These are phyloP conservation scores for Morpho helenor DNA, from an alignment of 2,888 invertebrate genomes.

Conservation along the genomic window DNA sequence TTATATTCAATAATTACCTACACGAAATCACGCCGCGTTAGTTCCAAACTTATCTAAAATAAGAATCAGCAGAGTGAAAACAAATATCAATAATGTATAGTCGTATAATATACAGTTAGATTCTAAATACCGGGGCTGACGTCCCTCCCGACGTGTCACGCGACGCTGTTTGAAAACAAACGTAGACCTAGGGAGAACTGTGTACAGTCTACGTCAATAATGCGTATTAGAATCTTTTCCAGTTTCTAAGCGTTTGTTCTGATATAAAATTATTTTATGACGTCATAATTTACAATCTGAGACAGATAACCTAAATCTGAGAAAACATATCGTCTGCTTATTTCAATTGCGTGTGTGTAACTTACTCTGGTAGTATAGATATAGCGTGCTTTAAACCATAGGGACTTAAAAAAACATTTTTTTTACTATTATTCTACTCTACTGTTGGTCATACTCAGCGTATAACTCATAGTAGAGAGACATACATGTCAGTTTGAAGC, in stretches of 20 bases:
- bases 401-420: no score
- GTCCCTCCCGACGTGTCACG: conserved; percentile 24
- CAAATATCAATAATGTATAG: conserved; percentile 21
- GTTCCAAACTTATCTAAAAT: conserved; percentile 23
- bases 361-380: no score
- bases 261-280: no score
- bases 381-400: no score
- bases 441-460: no score
- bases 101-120: conserved; percentile 21
- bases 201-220: conserved; percentile 3
- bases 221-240: background rate
- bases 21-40: conserved; percentile 19
- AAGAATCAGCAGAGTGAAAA: conserved; percentile 26
- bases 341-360: no score
- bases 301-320: no score
- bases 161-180: conserved; percentile 25
- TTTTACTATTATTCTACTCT: no score
- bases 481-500: no score
- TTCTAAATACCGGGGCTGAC: conserved; percentile 20
- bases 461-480: no score
- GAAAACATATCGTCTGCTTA: no score
- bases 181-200: conserved; percentile 8
- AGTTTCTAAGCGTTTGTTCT: background rate
- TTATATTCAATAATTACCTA: conserved; percentile 15
- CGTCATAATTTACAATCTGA: no score